Conservation (phyloP, 2,888 invertebrate species). For the Mesochorus sp. region DNA sequence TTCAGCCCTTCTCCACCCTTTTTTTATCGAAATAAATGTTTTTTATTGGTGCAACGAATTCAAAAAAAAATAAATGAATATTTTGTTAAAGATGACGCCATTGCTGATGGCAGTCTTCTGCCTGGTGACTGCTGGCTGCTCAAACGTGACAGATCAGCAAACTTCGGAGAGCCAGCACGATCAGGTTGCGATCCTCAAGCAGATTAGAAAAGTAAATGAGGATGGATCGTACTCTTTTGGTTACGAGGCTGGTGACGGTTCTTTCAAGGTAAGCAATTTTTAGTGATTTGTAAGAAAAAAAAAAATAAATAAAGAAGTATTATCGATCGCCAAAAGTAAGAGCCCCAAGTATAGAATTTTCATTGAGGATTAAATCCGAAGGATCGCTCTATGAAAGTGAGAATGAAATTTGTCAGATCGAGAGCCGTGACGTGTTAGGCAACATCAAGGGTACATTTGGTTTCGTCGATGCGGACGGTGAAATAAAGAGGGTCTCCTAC, state of each 20-base stretch:
- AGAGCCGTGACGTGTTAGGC: constrained; percentile 90
- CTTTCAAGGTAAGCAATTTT: constrained; percentile 85
- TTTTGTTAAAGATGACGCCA: constrained; percentile 80
- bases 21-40: constrained; percentile 5
- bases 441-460: constrained; percentile 93
- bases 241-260: constrained; percentile 93
- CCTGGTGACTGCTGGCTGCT: constrained; percentile 78
- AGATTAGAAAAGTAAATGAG: constrained; percentile 90
- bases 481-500: constrained; percentile 91
- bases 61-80: constrained; percentile 32
- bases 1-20: background rate
- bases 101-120: constrained; percentile 80
- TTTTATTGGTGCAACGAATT: constrained; percentile 43
- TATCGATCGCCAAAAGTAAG: background rate
- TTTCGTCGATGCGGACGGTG: constrained; percentile 89
- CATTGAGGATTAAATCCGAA: background rate
- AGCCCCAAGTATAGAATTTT: background rate
- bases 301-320: background rate
- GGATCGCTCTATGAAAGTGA: constrained; percentile 44
- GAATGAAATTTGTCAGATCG: constrained; percentile 83
- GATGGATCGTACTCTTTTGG: constrained; percentile 94
- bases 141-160: constrained; percentile 80
- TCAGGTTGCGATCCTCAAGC: constrained; percentile 91
- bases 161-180: constrained; percentile 86
- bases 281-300: background rate